Evolutionary conservation across 2,888 invertebrate genomes (phyloP).

Genomic region (Acronicta leporina): DNA sequence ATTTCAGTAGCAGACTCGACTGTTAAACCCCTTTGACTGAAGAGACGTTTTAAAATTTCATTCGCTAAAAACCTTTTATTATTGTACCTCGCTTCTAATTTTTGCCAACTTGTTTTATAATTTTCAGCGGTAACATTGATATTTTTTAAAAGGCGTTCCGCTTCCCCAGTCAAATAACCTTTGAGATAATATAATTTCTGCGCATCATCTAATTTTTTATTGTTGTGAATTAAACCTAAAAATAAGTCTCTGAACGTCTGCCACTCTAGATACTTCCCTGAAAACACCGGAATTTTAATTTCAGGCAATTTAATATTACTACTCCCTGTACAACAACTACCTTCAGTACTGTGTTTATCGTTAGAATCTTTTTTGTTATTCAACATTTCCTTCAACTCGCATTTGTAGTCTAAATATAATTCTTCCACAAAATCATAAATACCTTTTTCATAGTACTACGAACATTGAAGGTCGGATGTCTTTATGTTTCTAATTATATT

Average conservation of each 20-base stretch:
- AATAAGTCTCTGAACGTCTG: slow-evolving; percentile 46
- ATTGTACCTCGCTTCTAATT: too few relatives aligned
- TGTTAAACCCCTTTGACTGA: too few relatives aligned
- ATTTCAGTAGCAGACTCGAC: slow-evolving; percentile 22
- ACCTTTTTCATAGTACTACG: neutral
- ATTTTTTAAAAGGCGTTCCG: slow-evolving; percentile 39
- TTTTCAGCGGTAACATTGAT: slow-evolving; percentile 33
- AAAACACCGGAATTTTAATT: slow-evolving; percentile 29
- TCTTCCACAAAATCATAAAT: slow-evolving; percentile 8
- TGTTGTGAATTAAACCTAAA: slow-evolving; percentile 44
- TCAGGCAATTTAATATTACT: slow-evolving; percentile 10
- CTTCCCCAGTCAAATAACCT: too few relatives aligned
- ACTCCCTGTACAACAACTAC: too few relatives aligned
- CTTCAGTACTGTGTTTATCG: neutral
- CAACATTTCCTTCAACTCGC: slow-evolving; percentile 4
- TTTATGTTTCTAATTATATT: slow-evolving; percentile 2
- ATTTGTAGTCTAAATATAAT: slow-evolving; percentile 6
- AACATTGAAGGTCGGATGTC: neutral
- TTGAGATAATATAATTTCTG: too few relatives aligned
- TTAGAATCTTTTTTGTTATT: neutral
- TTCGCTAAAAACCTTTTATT: too few relatives aligned
- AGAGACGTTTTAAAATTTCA: too few relatives aligned
- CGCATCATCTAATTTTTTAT: slow-evolving; percentile 4
- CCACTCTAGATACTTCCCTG: slow-evolving; percentile 51
- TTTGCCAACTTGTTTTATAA: slow-evolving; percentile 19